These are phyloP conservation scores for Acropora yongei DNA, from an alignment of 64 coral and sea anemone genomes.

Conservation along the genomic window DNA sequence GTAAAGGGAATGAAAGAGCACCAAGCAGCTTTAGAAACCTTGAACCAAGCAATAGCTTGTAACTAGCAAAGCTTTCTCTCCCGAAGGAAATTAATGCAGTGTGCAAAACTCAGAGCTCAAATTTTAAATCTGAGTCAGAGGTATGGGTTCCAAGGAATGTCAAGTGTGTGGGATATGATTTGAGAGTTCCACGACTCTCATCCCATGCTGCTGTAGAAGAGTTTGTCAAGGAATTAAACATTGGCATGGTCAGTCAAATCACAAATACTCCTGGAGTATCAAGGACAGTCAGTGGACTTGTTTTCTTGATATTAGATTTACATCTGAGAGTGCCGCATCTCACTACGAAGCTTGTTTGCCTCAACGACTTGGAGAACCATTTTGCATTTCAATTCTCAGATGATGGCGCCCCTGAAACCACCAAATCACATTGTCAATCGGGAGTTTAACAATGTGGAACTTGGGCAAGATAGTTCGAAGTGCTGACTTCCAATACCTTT, in stretches of 20 bases:
- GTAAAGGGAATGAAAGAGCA: conserved; percentile 24
- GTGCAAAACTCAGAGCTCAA: conserved; percentile 50
- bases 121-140: conserved; percentile 44
- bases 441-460: neutral
- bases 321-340: too few relatives aligned
- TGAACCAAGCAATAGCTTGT: conserved; percentile 25
- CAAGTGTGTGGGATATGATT: conserved; percentile 1
- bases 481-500: conserved; percentile 17
- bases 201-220: neutral
- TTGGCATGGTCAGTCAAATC: too few relatives aligned
- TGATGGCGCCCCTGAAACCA: neutral
- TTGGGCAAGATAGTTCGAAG: neutral
- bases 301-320: too few relatives aligned
- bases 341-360: too few relatives aligned
- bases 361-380: too few relatives aligned
- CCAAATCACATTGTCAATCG: neutral
- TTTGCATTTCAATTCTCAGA: neutral
- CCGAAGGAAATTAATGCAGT: conserved; percentile 27
- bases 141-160: conserved; percentile 55
- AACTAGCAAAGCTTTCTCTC: conserved; percentile 47
- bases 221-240: too few relatives aligned
- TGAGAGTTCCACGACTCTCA: neutral
- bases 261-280: too few relatives aligned
- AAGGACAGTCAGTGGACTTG: too few relatives aligned
- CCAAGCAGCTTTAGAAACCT: conserved; percentile 4